Conservation (phyloP, 2,113 vertebrate species). For the Empidonax alnorum region DNA sequence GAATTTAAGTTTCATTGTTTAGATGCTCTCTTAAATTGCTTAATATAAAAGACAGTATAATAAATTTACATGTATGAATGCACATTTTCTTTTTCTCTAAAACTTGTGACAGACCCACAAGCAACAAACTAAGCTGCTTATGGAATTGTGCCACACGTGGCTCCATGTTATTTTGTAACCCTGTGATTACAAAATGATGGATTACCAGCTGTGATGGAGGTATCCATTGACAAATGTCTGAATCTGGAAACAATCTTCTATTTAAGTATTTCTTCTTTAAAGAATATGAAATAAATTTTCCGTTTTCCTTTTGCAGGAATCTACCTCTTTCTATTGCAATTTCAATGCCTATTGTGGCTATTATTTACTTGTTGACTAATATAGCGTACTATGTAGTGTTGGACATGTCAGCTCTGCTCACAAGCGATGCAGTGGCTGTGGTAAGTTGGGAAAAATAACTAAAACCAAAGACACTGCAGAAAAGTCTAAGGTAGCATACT, state of each 20-base stretch:
- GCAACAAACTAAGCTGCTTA: background rate
- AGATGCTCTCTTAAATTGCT: background rate
- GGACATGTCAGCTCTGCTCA: conserved; percentile 81
- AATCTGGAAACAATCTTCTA: background rate
- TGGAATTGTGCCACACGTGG: background rate
- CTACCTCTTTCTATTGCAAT: conserved; percentile 84
- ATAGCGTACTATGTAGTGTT: conserved; percentile 84
- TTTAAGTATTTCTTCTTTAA: background rate
- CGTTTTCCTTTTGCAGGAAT: conserved; percentile 72
- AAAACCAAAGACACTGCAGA: background rate
- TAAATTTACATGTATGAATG: background rate
- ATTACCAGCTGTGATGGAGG: background rate
- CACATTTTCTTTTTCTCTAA: background rate
- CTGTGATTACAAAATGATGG: background rate
- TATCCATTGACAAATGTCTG: background rate
- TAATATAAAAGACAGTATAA: background rate
- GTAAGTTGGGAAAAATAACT: conserved; percentile 65
- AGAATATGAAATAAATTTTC: background rate
- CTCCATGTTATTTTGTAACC: background rate
- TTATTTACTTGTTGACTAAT: conserved; percentile 87
- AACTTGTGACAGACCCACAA: background rate
- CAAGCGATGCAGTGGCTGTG: conserved; percentile 85
- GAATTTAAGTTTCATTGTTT: background rate
- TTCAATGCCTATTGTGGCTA: conserved; percentile 83
- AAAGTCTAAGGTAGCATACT: background rate